Evolutionary conservation across 2,113 vertebrate species (phyloP).

Genomic region (Chelonoidis abingdonii): DNA sequence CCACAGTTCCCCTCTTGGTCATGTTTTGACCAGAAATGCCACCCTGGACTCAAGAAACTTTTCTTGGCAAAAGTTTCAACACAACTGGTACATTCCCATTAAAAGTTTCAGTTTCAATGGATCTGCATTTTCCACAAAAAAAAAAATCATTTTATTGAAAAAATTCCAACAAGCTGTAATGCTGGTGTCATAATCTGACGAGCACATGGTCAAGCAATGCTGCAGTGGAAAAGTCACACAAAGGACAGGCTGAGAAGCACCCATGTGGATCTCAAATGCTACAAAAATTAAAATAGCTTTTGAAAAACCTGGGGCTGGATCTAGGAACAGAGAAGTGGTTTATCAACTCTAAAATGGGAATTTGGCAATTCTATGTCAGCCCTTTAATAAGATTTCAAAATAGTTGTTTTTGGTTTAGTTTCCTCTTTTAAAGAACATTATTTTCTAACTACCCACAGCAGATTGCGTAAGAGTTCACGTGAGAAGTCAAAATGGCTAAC

Average conservation of each 20-base stretch:
- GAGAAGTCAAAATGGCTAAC: constrained; percentile 20
- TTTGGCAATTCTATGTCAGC: constrained; percentile 51
- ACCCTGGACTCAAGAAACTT: not conserved
- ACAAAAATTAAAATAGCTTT: constrained; percentile 34
- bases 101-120: not conserved
- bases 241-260: constrained; percentile 1
- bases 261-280: not conserved
- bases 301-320: not conserved
- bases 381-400: constrained; percentile 45
- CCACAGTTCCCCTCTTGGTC: no score
- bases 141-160: not conserved
- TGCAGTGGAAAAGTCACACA: not conserved
- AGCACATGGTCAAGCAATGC: not conserved
- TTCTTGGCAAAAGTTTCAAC: not conserved
- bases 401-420: constrained; percentile 16
- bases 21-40: not conserved
- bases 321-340: not conserved
- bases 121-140: not conserved
- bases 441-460: not conserved
- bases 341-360: constrained; percentile 9
- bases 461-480: not conserved
- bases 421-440: constrained; percentile 26
- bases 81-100: not conserved
- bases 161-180: not conserved
- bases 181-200: not conserved